Conservation (phyloP, 2,888 invertebrate genomes). For the Trisateles emortualis region DNA sequence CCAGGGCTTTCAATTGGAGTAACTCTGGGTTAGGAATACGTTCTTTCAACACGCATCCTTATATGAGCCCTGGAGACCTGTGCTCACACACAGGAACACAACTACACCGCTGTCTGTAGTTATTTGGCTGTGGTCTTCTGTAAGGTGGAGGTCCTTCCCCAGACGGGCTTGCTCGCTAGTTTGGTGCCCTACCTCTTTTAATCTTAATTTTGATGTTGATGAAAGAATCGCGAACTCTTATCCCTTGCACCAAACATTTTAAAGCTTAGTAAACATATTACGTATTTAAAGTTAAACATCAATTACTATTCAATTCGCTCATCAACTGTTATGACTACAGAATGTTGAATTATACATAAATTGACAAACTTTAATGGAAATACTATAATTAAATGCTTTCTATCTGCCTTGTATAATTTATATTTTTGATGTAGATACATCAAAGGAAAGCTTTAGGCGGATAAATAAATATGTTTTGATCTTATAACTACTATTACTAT, state of each 20-base stretch:
- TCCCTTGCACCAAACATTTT: conserved; percentile 11
- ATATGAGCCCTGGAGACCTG: too few relatives aligned
- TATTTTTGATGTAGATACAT: not conserved
- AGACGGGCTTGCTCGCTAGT: too few relatives aligned
- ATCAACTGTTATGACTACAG: conserved; percentile 32
- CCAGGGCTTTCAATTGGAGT: too few relatives aligned
- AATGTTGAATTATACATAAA: conserved; percentile 42
- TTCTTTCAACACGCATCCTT: too few relatives aligned
- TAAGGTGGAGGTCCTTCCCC: too few relatives aligned
- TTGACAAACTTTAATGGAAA: conserved; percentile 39
- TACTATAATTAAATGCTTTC: conserved; percentile 20
- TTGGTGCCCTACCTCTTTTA: too few relatives aligned
- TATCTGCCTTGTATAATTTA: conserved; percentile 1
- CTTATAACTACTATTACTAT: too few relatives aligned
- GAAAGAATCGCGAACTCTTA: not conserved
- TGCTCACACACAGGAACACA: too few relatives aligned
- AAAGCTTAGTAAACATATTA: conserved; percentile 34
- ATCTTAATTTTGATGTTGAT: too few relatives aligned
- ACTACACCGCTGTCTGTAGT: too few relatives aligned
- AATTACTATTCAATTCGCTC: conserved; percentile 50
- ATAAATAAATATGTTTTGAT: not conserved
- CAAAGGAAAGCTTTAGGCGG: not conserved
- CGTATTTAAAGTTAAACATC: conserved; percentile 53
- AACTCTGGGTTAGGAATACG: too few relatives aligned
- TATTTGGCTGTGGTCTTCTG: too few relatives aligned